Percentiles rank a stretch among this genome's conserved stretches.
Evolutionary conservation across 1,140 invertebrate species (phyloP).

Genomic region (Cylas formicarius): DNA sequence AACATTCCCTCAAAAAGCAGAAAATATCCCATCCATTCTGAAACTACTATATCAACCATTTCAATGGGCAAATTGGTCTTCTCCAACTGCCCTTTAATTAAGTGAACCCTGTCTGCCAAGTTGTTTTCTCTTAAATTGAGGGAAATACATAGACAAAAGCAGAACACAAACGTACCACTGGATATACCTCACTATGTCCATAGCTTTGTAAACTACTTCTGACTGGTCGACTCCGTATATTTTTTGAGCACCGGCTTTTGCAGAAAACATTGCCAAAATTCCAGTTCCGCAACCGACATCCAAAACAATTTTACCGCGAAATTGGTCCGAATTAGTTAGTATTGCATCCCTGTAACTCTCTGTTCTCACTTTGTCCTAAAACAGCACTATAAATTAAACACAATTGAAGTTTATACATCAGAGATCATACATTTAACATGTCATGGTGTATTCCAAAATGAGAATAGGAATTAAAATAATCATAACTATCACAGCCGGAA

Average conservation of each 20-base stretch:
- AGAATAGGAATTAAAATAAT: slow-evolving; percentile 93
- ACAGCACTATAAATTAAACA: neutral
- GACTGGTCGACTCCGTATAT: slow-evolving; percentile 93
- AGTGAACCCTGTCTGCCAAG: slow-evolving; percentile 52
- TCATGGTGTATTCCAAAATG: slow-evolving; percentile 98
- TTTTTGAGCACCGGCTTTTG: slow-evolving; percentile 81
- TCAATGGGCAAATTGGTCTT: slow-evolving; percentile 70
- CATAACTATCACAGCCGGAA: slow-evolving; percentile 52
- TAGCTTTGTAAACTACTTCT: slow-evolving; percentile 71
- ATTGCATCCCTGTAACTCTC: slow-evolving; percentile 92
- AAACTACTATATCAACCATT: slow-evolving; percentile 93
- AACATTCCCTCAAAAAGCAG: slow-evolving; percentile 97
- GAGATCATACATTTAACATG: slow-evolving; percentile 69
- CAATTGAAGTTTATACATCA: neutral
- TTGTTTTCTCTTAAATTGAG: slow-evolving; percentile 54
- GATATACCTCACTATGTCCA: slow-evolving; percentile 62
- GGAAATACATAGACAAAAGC: neutral
- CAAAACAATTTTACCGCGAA: slow-evolving; percentile 75
- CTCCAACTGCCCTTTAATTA: slow-evolving; percentile 79
- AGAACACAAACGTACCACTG: slow-evolving; percentile 1
- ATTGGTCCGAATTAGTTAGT: slow-evolving; percentile 63
- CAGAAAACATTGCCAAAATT: slow-evolving; percentile 93
- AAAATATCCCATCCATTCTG: slow-evolving; percentile 99
- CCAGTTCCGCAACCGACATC: slow-evolving; percentile 92
- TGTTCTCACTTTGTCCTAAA: slow-evolving; percentile 84